Evolutionary conservation across 2,888 invertebrate genomes (phyloP), one percentile per base, ranked within the genome.

Genomic region (Ophonus ardosiacus): DNA sequence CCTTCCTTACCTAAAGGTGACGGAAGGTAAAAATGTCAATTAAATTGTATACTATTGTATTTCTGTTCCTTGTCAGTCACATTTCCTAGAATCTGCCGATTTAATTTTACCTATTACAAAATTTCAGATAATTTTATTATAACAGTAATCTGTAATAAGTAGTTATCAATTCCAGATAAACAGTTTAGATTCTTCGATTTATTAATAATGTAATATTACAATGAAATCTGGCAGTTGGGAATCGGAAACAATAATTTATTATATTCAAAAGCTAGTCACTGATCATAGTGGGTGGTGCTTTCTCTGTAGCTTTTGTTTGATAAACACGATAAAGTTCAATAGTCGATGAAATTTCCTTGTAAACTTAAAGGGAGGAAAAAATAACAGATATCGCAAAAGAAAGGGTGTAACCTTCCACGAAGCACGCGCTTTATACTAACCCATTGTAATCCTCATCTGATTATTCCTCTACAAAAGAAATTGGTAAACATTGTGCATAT

Each of bases 381-480:
- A 74, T 74, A 74, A 74, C 71, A 74, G 71, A 21, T 18, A 43
- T 18, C 7, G 43, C 43, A 74, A 74, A 74, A 74, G 71, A 74
- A 68, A 74, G 71, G 71, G 71, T 43, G 71, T 43, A 74, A 40
- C 71, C 40, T 74, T 74, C 71, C 71, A 74, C 71, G 71, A 74
- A 68, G 24, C 8, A 63, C 63, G 63, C 63, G 63, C 63, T 63
- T 63, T 63, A 7, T 63, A 24, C 63, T 24, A 63, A 18, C 63
- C 63, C 24, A 18, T 18, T 63, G 13, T 63, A 13, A 31, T n/a
- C 31, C 38, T 68, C 68, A 38, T 15, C 38, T 24, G 31, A 31
- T 31, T 63, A 63, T 63, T 63, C 21, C 13, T 63, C 24, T 38
- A 38, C 68, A 68, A 68, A 68, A 68, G 68, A 68, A 68, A 68